Percentiles rank a stretch among this genome's conserved stretches.
Evolutionary conservation across 2,888 invertebrate species (phyloP).

Genomic region (Pheosia tremula): DNA sequence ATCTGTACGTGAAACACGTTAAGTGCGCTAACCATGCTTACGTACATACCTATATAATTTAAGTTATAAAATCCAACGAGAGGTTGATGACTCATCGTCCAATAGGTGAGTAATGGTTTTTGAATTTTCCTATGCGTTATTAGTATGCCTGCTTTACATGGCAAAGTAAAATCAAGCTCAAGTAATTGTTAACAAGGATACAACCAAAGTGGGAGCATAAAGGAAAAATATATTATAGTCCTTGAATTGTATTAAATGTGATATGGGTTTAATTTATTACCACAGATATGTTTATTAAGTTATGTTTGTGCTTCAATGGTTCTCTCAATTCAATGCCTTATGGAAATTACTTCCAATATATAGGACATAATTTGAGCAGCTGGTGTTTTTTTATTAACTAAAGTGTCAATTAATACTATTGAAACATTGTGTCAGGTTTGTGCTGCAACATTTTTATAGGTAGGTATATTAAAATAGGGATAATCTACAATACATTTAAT

Average conservation of each 20-base stretch:
- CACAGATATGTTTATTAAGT: too few relatives aligned
- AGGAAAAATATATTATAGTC: too few relatives aligned
- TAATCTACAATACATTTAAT: too few relatives aligned
- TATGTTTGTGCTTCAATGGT: too few relatives aligned
- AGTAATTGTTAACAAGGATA: not conserved
- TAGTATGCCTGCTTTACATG: not conserved
- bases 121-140: not conserved
- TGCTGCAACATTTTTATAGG: too few relatives aligned
- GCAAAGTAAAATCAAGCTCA: not conserved
- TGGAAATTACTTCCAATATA: not conserved
- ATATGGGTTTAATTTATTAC: too few relatives aligned
- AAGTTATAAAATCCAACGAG: constrained; percentile 1
- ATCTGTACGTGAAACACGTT: constrained; percentile 2
- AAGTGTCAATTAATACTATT: not conserved
- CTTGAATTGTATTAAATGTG: too few relatives aligned
- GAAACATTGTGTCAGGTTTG: too few relatives aligned
- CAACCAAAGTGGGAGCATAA: not conserved
- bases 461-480: too few relatives aligned
- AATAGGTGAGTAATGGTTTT: constrained; percentile 1
- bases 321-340: not conserved
- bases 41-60: constrained; percentile 1
- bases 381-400: not conserved
- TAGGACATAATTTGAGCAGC: not conserved
- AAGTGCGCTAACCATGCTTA: constrained; percentile 4
- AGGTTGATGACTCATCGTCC: constrained; percentile 2